Conservation (phyloP, 1,140 invertebrate species). For the honey bee (Apis mellifera) region Amel_HAv3.1 CM009931.2:7847001-7847500, state of each 20-base stretch:
- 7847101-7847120: conserved; percentile 3
- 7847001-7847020: conserved; percentile 42
- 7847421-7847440: neutral
- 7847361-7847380: neutral
- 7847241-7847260: conserved; percentile 71
- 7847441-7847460: neutral
- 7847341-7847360: neutral
- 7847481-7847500: too few relatives aligned
- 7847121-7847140: conserved; percentile 4
- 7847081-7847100: conserved; percentile 60
- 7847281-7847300: conserved; percentile 68
- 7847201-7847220: conserved; percentile 73
- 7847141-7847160: conserved; percentile 58
- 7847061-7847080: conserved; percentile 65
- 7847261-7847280: conserved; percentile 64
- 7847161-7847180: conserved; percentile 32
- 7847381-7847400: conserved; percentile 36
- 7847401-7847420: conserved; percentile 32
- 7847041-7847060: conserved; percentile 62
- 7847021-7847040: conserved; percentile 51
- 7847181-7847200: conserved; percentile 61
- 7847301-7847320: conserved; percentile 62
- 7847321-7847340: neutral
- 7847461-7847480: too few relatives aligned
- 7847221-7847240: conserved; percentile 69